Evolutionary conservation across 35 echinoderm and acorn worm species (phyloP).

Genomic region (Ophiothrix spiculata): DNA sequence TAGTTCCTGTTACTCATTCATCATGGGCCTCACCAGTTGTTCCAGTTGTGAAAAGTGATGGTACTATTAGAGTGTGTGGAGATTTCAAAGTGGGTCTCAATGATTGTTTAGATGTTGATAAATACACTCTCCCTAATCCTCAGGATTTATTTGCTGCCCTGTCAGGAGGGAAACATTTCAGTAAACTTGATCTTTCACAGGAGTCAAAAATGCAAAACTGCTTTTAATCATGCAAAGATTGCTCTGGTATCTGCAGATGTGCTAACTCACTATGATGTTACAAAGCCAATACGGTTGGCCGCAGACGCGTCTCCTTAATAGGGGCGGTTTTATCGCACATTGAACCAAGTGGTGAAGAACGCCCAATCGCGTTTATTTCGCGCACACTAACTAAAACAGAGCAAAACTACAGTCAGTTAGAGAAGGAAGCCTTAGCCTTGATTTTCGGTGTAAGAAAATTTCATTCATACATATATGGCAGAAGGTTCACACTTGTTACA

Average conservation of each 20-base stretch:
- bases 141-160: conserved; percentile 55
- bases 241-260: conserved; percentile 36
- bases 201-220: conserved; percentile 9
- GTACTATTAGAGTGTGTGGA: conserved; percentile 29
- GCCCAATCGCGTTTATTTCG: conserved; percentile 52
- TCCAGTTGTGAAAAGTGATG: conserved; percentile 35
- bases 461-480: conserved; percentile 8
- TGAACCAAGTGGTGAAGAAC: conserved; percentile 24
- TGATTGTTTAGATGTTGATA: neutral
- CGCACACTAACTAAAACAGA: conserved; percentile 52
- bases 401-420: conserved; percentile 65
- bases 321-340: conserved; percentile 45
- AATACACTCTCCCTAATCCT: conserved; percentile 13
- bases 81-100: conserved; percentile 29
- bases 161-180: conserved; percentile 49
- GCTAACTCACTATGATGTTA: conserved; percentile 38
- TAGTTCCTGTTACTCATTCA: conserved; percentile 33
- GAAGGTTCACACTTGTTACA: conserved; percentile 60
- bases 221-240: conserved; percentile 39
- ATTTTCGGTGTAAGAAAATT: conserved; percentile 14
- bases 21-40: conserved; percentile 56
- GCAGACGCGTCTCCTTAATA: conserved; percentile 31
- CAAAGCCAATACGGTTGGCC: conserved; percentile 5
- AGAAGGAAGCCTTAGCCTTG: conserved; percentile 28
- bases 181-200: conserved; percentile 39